phyloP scores from a whole-genome alignment of 2,113 vertebrate species.

The Helogale parvula region DNA sequence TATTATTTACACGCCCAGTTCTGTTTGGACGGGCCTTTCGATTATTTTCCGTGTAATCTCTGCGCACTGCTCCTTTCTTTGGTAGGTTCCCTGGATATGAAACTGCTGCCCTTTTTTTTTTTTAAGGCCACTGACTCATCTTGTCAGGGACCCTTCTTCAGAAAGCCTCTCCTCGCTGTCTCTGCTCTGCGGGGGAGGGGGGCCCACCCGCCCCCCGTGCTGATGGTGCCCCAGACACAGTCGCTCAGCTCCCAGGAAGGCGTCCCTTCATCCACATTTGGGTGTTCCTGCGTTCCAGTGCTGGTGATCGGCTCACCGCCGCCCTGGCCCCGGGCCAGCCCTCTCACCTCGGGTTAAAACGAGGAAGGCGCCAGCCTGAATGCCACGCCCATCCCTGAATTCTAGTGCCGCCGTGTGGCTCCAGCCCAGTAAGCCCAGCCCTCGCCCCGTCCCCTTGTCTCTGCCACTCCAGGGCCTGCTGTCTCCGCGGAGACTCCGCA shows the following conservation, averaged over 20 bases:
- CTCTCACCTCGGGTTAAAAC: constrained; percentile 76
- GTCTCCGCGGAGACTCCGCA: constrained; percentile 68
- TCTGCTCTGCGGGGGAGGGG: accelerated
- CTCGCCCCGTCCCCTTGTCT: constrained; percentile 32
- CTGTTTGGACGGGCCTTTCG: not conserved
- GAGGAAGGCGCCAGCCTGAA: constrained; percentile 46
- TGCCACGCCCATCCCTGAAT: not conserved
- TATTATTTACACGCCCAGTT: not conserved
- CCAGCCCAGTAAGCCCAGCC: constrained; percentile 28
- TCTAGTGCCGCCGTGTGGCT: constrained; percentile 22
- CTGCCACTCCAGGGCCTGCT: constrained; percentile 27
- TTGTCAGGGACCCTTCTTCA: no score
- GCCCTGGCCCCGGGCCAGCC: constrained; percentile 58
- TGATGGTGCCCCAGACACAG: not conserved
- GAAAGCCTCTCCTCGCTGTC: no score
- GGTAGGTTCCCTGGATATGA: accelerated
- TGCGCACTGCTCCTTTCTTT: accelerated
- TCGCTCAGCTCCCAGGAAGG: not conserved
- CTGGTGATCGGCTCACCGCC: not conserved
- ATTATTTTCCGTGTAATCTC: not conserved
- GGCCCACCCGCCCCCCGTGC: accelerated
- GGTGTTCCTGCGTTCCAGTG: not conserved
- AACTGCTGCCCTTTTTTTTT: accelerated
- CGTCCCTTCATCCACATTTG: constrained; percentile 65
- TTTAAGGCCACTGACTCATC: accelerated